Evolutionary conservation across 2,113 vertebrate genomes (phyloP).

Genomic region (Dolichotis patagonum): DNA sequence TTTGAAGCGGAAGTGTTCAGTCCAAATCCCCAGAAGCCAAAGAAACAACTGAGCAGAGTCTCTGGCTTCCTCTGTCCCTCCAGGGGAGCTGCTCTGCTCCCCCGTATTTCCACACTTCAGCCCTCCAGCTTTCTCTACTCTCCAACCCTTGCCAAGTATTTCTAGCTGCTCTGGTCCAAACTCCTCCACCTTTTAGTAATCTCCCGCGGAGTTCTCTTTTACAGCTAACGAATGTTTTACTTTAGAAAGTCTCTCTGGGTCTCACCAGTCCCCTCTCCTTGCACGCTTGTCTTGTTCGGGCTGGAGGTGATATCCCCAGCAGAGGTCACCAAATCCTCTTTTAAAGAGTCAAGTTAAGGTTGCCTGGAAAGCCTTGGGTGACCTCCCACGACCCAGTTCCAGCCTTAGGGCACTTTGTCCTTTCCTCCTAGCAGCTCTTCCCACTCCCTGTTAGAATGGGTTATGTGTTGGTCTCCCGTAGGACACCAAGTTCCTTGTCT

Average conservation of each 20-base stretch:
- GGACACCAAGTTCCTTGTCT: not conserved
- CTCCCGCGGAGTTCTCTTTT: not conserved
- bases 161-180: not conserved
- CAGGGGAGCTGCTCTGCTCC: not conserved
- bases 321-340: slow-evolving; percentile 78
- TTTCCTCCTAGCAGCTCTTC: not conserved
- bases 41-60: not conserved
- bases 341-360: not conserved
- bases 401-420: not conserved
- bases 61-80: not conserved
- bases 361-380: not conserved
- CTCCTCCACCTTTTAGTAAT: not conserved
- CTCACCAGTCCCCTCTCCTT: not conserved
- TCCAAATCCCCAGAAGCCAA: not conserved
- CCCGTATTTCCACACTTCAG: not conserved
- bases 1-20: not conserved
- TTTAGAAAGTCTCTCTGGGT: not conserved
- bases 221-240: not conserved
- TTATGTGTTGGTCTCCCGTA: not conserved
- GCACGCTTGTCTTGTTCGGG: not conserved
- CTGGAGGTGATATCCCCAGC: slow-evolving; percentile 51
- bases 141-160: not conserved
- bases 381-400: not conserved
- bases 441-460: not conserved
- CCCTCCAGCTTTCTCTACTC: not conserved